Percentiles rank a stretch among this genome's conserved stretches.
Evolutionary conservation across 2,797 vertebrate genomes (phyloP).

Genomic region (Echiichthys vipera): DNA sequence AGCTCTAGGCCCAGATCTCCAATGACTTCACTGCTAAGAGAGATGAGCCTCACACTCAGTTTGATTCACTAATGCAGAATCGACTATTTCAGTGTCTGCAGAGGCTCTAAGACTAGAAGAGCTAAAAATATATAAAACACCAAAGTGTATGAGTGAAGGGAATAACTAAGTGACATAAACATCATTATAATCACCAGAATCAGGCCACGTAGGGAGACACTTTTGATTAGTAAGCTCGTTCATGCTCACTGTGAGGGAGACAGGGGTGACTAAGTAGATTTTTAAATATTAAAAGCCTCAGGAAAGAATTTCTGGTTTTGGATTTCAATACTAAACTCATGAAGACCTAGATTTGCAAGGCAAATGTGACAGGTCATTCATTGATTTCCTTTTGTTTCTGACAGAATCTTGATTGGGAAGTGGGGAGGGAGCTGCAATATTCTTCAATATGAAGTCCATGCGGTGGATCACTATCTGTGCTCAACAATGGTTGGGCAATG

Average conservation of each 20-base stretch:
- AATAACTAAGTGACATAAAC: constrained; percentile 29
- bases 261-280: constrained; percentile 11
- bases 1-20: too few relatives aligned
- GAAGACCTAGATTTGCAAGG: constrained; percentile 3
- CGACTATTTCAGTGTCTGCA: not conserved
- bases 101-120: not conserved
- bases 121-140: not conserved
- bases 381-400: not conserved
- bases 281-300: constrained; percentile 30
- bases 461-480: constrained; percentile 4
- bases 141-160: not conserved
- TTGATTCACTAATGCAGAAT: constrained; percentile 1
- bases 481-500: not conserved
- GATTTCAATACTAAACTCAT: constrained; percentile 3
- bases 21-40: not conserved
- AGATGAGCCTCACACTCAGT: not conserved
- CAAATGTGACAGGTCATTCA: constrained; percentile 15
- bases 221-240: constrained; percentile 31
- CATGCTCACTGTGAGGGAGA: not conserved
- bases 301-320: constrained; percentile 28
- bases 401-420: constrained; percentile 6
- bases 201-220: not conserved
- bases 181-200: constrained; percentile 24
- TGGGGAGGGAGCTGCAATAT: not conserved
- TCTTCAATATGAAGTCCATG: not conserved